A percentile compares a stretch with the other conserved stretches of the same genome.
phyloP scores from a whole-genome alignment of 2,113 vertebrate genomes.

The Aegithalos caudatus region DNA sequence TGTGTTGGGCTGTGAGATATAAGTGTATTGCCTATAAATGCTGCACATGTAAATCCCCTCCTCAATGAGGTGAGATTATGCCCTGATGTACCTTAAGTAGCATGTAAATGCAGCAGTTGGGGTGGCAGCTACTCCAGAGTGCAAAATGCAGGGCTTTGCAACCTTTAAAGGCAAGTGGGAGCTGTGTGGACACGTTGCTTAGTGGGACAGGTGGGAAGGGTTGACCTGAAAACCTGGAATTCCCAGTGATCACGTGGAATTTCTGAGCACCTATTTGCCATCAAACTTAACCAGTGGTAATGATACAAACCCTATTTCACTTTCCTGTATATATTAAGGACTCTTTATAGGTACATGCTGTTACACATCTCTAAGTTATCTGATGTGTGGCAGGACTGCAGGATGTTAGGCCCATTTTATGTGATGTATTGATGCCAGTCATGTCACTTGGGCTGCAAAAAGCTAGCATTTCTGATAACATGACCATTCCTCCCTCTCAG shows the following conservation, averaged over 20 bases:
- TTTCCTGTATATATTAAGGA: background rate
- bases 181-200: background rate
- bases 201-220: background rate
- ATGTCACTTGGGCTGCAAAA: background rate
- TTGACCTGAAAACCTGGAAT: background rate
- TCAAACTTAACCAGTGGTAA: background rate
- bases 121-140: background rate
- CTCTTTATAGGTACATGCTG: background rate
- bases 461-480: background rate
- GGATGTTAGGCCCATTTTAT: background rate
- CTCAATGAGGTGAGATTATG: slow-evolving; percentile 32
- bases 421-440: background rate
- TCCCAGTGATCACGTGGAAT: background rate
- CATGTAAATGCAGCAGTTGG: slow-evolving; percentile 16
- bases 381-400: background rate
- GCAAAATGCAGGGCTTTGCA: background rate
- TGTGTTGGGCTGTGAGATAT: slow-evolving; percentile 64
- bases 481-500: background rate
- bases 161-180: background rate
- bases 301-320: background rate
- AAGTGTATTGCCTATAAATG: slow-evolving; percentile 34
- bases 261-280: slow-evolving; percentile 8
- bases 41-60: slow-evolving; percentile 55
- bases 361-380: background rate
- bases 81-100: slow-evolving; percentile 62